Percentiles rank a stretch among this genome's conserved stretches.
Conservation (phyloP, 2,113 vertebrate genomes). For the Ictalurus furcatus region DNA sequence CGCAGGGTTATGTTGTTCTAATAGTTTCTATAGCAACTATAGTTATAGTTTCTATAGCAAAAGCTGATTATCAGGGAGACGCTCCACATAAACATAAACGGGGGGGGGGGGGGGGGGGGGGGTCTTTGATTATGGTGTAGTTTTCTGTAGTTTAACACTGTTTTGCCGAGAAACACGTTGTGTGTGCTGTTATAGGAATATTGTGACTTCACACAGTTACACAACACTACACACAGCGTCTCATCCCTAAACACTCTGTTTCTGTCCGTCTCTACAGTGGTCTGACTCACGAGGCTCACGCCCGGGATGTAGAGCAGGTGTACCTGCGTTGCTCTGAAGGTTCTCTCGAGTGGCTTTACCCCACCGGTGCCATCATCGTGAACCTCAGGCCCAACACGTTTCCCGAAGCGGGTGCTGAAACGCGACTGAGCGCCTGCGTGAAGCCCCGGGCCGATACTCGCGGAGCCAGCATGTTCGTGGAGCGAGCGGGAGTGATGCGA, state of each 20-base stretch:
- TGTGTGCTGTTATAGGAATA: no score
- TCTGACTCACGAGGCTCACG: conserved; percentile 86
- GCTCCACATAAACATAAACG: no score
- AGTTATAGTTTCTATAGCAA: background rate
- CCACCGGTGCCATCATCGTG: conserved; percentile 88
- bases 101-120: no score
- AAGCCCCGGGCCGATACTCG: conserved; percentile 81
- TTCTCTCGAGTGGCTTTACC: conserved; percentile 92
- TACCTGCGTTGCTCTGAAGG: conserved; percentile 93
- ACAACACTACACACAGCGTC: background rate
- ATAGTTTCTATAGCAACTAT: no score
- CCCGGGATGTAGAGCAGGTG: conserved; percentile 93
- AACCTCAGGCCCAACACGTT: conserved; percentile 88
- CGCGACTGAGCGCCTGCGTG: conserved; percentile 83
- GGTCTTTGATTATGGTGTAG: no score
- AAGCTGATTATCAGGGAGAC: background rate
- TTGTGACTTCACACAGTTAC: no score
- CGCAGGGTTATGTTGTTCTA: background rate
- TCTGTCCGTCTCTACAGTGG: conserved; percentile 72
- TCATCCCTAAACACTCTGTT: background rate
- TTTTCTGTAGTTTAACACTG: background rate
- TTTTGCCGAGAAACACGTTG: no score
- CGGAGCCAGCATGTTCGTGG: conserved; percentile 91
- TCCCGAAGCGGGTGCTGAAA: conserved; percentile 60
- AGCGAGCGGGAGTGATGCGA: conserved; percentile 84